Evolutionary conservation across 2,888 invertebrate genomes (phyloP), one percentile per base, ranked within the genome.

Genomic region (Lepetodrilus schrolli): DNA sequence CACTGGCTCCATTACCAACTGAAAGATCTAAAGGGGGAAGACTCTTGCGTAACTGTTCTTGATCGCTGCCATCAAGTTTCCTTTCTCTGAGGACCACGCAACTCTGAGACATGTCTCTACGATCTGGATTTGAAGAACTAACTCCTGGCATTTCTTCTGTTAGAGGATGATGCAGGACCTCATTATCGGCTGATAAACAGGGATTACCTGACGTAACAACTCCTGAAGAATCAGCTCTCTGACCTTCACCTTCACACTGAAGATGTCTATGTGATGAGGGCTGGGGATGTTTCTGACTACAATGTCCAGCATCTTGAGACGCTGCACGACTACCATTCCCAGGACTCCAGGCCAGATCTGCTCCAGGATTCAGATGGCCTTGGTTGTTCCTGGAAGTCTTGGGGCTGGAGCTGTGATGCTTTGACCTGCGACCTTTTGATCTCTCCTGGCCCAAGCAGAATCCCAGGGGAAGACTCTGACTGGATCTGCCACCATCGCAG

Each of bases 381-480:
- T 58, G 58, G 17, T 34, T 30, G 34, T 34, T 58, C 30, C 30
- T 26, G 17, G 58, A 58, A 10, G 30, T 58, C 17, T n/a, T 58
- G 10, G 30, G 58, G n/a, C 26, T 17, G 13, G 58, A 30, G 17
- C n/a, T 34, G 10, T 58, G 26, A 8, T 23, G 58, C 34, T 26
- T 58, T 17, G n/a, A 7, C 17, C 34, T 58, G n/a, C 58, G 30
- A 4, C 58, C 58, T 58, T 58, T 58, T n/a, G 30, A n/a, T 17
- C 58, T 58, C 2, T 58, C 58, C 30, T 58, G 58, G 30, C 51
- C 51, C 7, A 51, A 23, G 26, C 58, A 58, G 30, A 58, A 58
- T 7, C 58, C 58, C 7, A 30, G 58, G 17, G 58, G 58, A 23
- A 58, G 58, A 4, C 30, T 58, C 34, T 58, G 58, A 58, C 58